Evolutionary conservation across 2,888 invertebrate genomes (phyloP).

Genomic region (Brenthis ino): DNA sequence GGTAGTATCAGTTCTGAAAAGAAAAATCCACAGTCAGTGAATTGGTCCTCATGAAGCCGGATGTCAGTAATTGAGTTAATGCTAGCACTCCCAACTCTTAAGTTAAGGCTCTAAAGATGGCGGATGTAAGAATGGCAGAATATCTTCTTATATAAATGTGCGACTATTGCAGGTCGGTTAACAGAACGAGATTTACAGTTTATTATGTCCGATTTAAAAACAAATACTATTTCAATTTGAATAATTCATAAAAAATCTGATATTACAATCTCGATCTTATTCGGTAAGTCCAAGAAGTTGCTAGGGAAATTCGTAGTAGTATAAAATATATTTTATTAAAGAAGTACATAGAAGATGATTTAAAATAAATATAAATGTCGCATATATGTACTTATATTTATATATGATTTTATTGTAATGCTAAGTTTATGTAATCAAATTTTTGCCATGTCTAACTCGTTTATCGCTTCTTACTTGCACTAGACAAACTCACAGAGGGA

Average conservation of each 20-base stretch:
- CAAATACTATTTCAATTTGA: no score
- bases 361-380: no score
- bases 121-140: constrained; percentile 37
- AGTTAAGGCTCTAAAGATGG: constrained; percentile 49
- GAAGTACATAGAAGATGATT: no score
- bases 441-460: constrained; percentile 18
- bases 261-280: no score
- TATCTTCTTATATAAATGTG: constrained; percentile 15
- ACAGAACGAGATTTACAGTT: neutral
- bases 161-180: neutral
- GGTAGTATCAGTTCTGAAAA: constrained; percentile 51
- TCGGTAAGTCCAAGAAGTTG: no score
- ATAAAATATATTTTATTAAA: no score
- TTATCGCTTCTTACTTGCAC: constrained; percentile 45
- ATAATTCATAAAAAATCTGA: no score
- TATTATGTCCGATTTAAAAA: neutral
- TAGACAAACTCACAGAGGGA: constrained; percentile 56
- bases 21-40: constrained; percentile 55
- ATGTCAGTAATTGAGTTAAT: constrained; percentile 75
- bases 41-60: constrained; percentile 67
- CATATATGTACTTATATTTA: no score
- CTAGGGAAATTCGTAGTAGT: no score
- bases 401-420: no score
- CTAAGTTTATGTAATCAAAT: neutral
- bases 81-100: constrained; percentile 57